Conservation (phyloP, 2,797 vertebrate genomes). For the Craterocephalus amniculus region DNA sequence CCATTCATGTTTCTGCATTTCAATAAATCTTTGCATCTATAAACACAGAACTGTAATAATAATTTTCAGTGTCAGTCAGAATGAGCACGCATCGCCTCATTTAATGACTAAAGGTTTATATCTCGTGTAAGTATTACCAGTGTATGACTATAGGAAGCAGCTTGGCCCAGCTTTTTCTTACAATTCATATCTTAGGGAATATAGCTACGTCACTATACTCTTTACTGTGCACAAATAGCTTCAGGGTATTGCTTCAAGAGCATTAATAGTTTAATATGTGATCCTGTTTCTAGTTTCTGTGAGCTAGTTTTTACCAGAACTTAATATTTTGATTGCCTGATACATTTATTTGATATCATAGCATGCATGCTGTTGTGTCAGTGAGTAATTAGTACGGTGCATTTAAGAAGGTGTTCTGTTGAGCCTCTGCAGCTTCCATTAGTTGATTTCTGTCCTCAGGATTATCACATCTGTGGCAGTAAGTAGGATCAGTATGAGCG, state of each 20-base stretch:
- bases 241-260: neutral
- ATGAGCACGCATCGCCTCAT: neutral
- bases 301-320: neutral
- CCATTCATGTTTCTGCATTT: too few relatives aligned
- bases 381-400: conserved; percentile 6
- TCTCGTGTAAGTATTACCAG: too few relatives aligned
- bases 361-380: neutral
- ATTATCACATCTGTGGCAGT: conserved; percentile 67
- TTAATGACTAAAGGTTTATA: neutral
- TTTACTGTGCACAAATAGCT: conserved; percentile 4
- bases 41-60: neutral
- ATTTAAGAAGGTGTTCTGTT: conserved; percentile 24
- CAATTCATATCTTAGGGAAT: too few relatives aligned
- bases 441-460: conserved; percentile 64
- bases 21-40: neutral
- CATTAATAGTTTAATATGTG: conserved; percentile 23
- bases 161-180: neutral
- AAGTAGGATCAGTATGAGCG: conserved; percentile 72
- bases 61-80: neutral
- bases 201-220: too few relatives aligned
- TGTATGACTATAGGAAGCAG: neutral
- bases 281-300: conserved; percentile 2
- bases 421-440: conserved; percentile 53
- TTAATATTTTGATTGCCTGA: too few relatives aligned
- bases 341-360: neutral